phyloP scores from a whole-genome alignment of 2,797 vertebrate species.

The Tangara arthus region DNA sequence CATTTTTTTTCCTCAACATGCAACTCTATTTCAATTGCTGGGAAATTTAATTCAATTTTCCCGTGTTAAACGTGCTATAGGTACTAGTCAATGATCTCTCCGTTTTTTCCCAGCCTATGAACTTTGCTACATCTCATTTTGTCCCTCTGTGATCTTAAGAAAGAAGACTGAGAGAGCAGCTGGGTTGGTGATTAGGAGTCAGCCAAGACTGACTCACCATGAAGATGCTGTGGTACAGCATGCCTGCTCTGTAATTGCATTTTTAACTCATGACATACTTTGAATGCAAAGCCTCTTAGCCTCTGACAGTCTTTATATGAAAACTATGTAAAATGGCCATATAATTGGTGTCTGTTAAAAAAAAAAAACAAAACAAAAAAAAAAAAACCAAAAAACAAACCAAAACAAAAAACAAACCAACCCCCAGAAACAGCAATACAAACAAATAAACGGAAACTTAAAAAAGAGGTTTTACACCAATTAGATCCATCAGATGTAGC shows the following conservation, averaged over 20 bases:
- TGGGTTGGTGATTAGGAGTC: neutral
- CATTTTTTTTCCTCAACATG: neutral
- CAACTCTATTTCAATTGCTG: neutral
- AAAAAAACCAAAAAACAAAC: too few relatives aligned
- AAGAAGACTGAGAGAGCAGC: neutral
- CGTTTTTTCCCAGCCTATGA: neutral
- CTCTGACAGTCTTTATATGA: neutral
- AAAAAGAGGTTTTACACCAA: accelerated
- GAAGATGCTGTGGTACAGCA: neutral
- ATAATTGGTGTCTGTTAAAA: neutral
- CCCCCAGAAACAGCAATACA: neutral
- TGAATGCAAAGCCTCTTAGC: neutral
- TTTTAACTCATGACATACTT: neutral
- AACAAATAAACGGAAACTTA: neutral
- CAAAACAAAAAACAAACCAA: neutral
- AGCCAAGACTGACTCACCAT: accelerated
- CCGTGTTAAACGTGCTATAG: accelerated
- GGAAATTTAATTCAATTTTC: neutral
- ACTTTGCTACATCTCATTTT: neutral
- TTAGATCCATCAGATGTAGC: neutral
- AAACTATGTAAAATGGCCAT: neutral
- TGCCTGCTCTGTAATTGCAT: neutral
- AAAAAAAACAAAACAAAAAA: neutral
- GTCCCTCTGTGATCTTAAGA: accelerated
- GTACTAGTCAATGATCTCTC: neutral